A percentile compares a stretch with the other conserved stretches of the same genome.
Conservation (phyloP, 2,113 vertebrate genomes). For the Pithys albifrons region DNA sequence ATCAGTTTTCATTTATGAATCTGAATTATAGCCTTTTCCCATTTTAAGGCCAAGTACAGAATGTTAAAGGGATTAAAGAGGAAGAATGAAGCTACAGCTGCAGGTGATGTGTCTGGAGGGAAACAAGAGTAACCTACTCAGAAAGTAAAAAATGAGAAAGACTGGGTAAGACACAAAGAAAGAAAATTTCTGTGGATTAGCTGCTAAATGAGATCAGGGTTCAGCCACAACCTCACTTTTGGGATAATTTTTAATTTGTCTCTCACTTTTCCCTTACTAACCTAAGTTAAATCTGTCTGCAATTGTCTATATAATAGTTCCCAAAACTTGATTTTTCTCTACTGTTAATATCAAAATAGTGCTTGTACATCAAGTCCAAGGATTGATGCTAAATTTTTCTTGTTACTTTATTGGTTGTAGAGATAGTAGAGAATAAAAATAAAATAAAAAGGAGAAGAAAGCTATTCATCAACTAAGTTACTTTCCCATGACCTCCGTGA, state of each 20-base stretch:
- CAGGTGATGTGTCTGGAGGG: background rate
- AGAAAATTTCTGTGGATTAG: background rate
- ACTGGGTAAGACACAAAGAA: background rate
- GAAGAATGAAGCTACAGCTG: background rate
- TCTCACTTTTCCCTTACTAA: background rate
- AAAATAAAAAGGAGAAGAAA: background rate
- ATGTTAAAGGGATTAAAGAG: background rate
- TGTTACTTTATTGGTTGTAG: background rate
- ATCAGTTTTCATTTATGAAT: background rate
- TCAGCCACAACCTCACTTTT: background rate
- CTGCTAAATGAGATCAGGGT: background rate
- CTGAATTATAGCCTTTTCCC: background rate
- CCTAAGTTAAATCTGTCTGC: background rate
- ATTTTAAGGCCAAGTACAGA: background rate
- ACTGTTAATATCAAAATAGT: background rate
- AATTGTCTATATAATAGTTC: background rate
- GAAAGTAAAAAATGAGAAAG: background rate
- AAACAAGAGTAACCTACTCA: background rate
- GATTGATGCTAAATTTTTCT: background rate
- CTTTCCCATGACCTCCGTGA: background rate
- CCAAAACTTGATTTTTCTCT: background rate
- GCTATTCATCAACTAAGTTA: background rate
- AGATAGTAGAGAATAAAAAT: background rate
- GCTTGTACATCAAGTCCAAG: background rate
- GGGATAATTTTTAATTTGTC: background rate